Evolutionary conservation across 1,140 invertebrate species (phyloP).

Genomic region (Zaprionus ornatus): DNA sequence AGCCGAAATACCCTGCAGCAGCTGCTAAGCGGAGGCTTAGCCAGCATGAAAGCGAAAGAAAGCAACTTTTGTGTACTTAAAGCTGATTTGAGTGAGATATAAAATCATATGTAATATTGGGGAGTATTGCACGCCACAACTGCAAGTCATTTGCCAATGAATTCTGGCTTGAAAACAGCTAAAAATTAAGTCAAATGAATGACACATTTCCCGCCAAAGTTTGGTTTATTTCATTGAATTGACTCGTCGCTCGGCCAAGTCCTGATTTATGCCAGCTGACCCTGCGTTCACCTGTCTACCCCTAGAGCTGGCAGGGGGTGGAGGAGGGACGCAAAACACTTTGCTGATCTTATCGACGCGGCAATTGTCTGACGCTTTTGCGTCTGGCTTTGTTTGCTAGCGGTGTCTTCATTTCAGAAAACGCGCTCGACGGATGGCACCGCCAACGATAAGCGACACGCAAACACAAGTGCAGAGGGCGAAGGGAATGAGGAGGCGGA

Average conservation of each 20-base stretch:
- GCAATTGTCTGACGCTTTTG: constrained; percentile 76
- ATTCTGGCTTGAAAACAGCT: background rate
- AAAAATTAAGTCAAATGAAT: background rate
- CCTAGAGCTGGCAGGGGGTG: background rate
- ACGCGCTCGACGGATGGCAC: constrained; percentile 39
- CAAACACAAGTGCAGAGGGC: constrained; percentile 46
- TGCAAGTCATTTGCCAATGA: too few species aligned
- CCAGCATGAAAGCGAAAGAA: background rate
- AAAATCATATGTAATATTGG: background rate
- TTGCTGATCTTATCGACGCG: constrained; percentile 69
- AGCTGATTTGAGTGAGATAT: background rate
- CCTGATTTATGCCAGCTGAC: constrained; percentile 48
- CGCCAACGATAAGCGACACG: constrained; percentile 71
- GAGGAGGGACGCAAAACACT: constrained; percentile 47
- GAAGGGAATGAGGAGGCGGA: background rate
- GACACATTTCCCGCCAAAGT: background rate
- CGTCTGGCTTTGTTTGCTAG: constrained; percentile 43
- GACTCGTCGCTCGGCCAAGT: constrained; percentile 45
- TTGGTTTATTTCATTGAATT: constrained; percentile 54
- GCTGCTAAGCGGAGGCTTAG: constrained; percentile 15
- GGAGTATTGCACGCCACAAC: too few species aligned
- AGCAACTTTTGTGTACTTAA: background rate
- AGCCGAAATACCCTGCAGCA: constrained; percentile 35
- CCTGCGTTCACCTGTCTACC: constrained; percentile 9
- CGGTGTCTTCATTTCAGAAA: constrained; percentile 51